Evolutionary conservation across 2,888 invertebrate species (phyloP).

Genomic region (Drosophila quasianomalipes): DNA sequence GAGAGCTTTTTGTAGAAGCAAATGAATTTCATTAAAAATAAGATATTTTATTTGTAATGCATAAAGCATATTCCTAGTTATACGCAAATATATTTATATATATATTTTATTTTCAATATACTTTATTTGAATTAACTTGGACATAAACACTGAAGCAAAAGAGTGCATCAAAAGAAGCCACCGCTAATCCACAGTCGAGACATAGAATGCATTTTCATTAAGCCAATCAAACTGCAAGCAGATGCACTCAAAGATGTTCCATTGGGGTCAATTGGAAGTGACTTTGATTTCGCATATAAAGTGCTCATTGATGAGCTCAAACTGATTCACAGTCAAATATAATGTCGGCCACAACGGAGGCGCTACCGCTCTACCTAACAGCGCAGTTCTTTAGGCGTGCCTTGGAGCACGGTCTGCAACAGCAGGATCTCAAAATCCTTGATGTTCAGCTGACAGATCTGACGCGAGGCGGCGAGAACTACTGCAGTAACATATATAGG

Average conservation of each 20-base stretch:
- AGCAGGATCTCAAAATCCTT: constrained; percentile 69
- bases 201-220: constrained; percentile 60
- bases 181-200: constrained; percentile 52
- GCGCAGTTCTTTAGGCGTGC: constrained; percentile 74
- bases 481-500: constrained; percentile 84
- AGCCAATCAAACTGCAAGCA: constrained; percentile 54
- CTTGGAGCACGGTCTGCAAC: constrained; percentile 80
- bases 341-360: constrained; percentile 56
- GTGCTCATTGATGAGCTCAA: constrained; percentile 4
- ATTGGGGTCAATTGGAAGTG: constrained; percentile 67
- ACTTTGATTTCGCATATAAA: constrained; percentile 63
- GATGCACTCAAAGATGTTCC: constrained; percentile 30
- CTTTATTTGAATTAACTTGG: too few relatives aligned
- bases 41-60: background rate
- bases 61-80: background rate
- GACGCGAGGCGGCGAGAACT: constrained; percentile 83
- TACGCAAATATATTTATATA: background rate
- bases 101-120: too few relatives aligned
- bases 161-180: constrained; percentile 47
- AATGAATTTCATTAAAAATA: background rate
- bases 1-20: background rate
- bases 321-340: constrained; percentile 31
- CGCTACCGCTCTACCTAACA: constrained; percentile 67
- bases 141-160: background rate
- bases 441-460: constrained; percentile 69